Evolutionary conservation across 2,888 invertebrate genomes (phyloP).

Genomic region (Carterocephalus palaemon): DNA sequence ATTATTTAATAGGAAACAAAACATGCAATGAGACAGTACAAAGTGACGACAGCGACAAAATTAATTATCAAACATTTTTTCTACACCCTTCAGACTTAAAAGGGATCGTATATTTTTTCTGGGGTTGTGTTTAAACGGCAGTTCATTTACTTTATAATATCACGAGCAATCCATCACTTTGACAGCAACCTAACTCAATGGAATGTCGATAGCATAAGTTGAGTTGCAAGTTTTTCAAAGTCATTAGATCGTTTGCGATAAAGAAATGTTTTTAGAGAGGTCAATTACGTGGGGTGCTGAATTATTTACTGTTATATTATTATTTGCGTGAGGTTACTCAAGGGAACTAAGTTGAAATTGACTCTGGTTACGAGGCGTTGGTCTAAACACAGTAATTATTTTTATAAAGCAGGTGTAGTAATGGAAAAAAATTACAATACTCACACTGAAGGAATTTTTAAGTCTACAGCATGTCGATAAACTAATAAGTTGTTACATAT

Average conservation of each 20-base stretch:
- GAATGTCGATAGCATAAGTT: slow-evolving; percentile 51
- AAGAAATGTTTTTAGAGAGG: slow-evolving; percentile 21
- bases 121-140: slow-evolving; percentile 48
- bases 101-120: slow-evolving; percentile 11
- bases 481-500: too few species aligned
- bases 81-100: slow-evolving; percentile 19
- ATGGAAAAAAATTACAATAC: too few species aligned
- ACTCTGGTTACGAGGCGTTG: neutral
- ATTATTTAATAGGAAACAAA: too few species aligned
- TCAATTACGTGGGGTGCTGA: slow-evolving; percentile 22
- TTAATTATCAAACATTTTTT: slow-evolving; percentile 13
- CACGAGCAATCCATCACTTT: slow-evolving; percentile 61
- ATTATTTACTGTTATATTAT: slow-evolving; percentile 18
- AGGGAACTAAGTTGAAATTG: slow-evolving; percentile 13
- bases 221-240: slow-evolving; percentile 25
- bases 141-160: slow-evolving; percentile 70
- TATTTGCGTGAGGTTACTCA: slow-evolving; percentile 21
- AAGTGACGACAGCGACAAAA: slow-evolving; percentile 3
- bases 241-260: slow-evolving; percentile 23
- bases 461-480: too few species aligned
- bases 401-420: too few species aligned
- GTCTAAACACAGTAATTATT: too few species aligned
- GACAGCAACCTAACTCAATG: slow-evolving; percentile 54
- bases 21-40: slow-evolving; percentile 3
- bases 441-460: too few species aligned